Evolutionary conservation across 2,888 invertebrate genomes (phyloP), one percentile per base, ranked within the genome.

Genomic region (Crossocerus cetratus): DNA sequence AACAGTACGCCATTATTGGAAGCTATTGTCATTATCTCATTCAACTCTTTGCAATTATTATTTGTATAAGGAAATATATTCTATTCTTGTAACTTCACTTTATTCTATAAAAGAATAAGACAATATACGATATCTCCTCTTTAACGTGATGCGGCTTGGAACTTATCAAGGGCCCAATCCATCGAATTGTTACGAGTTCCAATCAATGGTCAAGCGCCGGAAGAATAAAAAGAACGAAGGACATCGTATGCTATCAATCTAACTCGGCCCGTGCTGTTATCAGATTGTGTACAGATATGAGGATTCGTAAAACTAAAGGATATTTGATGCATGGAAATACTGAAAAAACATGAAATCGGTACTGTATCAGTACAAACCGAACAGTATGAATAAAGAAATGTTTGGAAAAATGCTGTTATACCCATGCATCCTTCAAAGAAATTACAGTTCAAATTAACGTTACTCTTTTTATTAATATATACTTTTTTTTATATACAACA

Each of bases 71-170:
- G 65, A 71, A 70, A 65, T 53, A 49, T 71, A 58, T 78, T 74
- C 73, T 82, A 82, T 82, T 82, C 82, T 82, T 80, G 69, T 80
- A 82, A 70, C 76, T 59, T 16, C 49, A 16, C 14, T 14, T 49
- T 49, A 14, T 16, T 49, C 16, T 14, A 42, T 69, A 76, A 69
- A 49, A 44, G 69, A 58, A 73, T 78, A 76, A 78, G 32, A 49
- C 60, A 60, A 32, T 32, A 32, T 8, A 32, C 32, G 11, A 32
- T 32, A 32, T 32, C 8, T 32, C 11, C 32, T 32, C 32, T 11
- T 32, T 32, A 32, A 32, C 32, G 5, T 32, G 8, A 32, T 32
- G 32, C 32, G 11, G 32, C 32, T 3, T 32, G 32, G 11, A 32
- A 32, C 32, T 32, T 32, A 32, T 32, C 11, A 32, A 32, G 32